phyloP scores from a whole-genome alignment of 2,888 invertebrate genomes.

The Mantis religiosa region DNA sequence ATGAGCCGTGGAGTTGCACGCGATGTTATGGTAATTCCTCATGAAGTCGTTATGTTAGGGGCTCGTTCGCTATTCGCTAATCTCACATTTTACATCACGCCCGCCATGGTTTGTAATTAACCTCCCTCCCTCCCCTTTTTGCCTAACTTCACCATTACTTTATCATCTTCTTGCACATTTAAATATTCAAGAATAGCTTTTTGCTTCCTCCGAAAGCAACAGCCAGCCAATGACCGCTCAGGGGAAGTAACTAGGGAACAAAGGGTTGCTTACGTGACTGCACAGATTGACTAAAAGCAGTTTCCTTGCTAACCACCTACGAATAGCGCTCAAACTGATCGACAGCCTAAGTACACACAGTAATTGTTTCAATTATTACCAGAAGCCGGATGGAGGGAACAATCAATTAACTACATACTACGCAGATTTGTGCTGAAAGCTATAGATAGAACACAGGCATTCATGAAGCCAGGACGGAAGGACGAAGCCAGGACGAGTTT shows the following conservation, averaged over 20 bases:
- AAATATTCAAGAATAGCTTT: neutral
- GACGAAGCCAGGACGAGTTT: no score
- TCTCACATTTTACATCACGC: neutral
- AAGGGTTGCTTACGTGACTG: neutral
- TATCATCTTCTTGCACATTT: neutral
- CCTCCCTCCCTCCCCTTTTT: no score
- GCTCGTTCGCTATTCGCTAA: neutral
- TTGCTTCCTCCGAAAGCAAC: neutral
- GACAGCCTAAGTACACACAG: no score
- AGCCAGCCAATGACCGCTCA: neutral
- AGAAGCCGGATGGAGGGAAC: no score
- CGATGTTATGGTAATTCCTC: neutral
- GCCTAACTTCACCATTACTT: neutral
- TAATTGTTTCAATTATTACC: no score
- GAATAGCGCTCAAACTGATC: no score
- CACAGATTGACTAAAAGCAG: no score
- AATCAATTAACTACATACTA: no score
- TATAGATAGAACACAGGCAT: no score
- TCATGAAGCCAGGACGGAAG: no score
- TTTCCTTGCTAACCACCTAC: no score
- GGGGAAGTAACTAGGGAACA: neutral
- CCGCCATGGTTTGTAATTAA: neutral
- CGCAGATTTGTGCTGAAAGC: no score
- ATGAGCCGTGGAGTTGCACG: neutral
- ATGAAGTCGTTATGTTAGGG: neutral